phyloP scores from a whole-genome alignment of 2,888 invertebrate genomes.

The Drosophila macrospina region DNA sequence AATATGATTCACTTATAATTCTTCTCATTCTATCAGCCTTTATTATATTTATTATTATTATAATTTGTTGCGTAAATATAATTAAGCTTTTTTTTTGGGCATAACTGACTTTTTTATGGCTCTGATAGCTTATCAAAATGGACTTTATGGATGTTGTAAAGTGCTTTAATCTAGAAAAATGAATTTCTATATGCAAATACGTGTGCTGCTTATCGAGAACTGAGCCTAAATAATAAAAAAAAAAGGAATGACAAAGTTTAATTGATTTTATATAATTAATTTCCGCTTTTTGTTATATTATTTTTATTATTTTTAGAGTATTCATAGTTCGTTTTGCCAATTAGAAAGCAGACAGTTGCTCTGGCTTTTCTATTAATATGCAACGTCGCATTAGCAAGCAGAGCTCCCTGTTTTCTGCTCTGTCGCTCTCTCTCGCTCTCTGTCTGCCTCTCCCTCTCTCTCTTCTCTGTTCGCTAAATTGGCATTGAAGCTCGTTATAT shows the following conservation, averaged over 20 bases:
- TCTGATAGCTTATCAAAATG: slow-evolving; percentile 20
- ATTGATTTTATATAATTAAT: background rate
- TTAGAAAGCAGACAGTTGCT: slow-evolving; percentile 12
- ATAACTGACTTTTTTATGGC: slow-evolving; percentile 1
- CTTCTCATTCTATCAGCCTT: no score
- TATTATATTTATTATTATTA: background rate
- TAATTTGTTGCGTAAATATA: no score
- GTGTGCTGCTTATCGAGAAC: background rate
- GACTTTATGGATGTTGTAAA: background rate
- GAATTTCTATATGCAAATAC: background rate
- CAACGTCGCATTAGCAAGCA: slow-evolving; percentile 48
- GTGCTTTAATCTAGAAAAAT: background rate
- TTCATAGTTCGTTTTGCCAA: slow-evolving; percentile 16
- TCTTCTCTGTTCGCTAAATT: slow-evolving; percentile 34
- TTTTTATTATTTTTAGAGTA: slow-evolving; percentile 18
- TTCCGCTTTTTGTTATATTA: background rate
- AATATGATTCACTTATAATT: no score
- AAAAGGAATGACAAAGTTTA: no score
- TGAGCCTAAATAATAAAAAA: background rate
- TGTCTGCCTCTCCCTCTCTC: slow-evolving; percentile 7
- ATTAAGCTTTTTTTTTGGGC: background rate
- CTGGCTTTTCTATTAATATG: slow-evolving; percentile 52
- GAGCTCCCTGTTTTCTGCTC: slow-evolving; percentile 4
- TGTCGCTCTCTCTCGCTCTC: slow-evolving; percentile 9
- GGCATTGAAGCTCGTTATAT: slow-evolving; percentile 51